A percentile compares a stretch with the other conserved stretches of the same genome.
These are phyloP conservation scores for Hippocampus zosterae DNA, from an alignment of 2,113 vertebrate genomes.

Conservation along the genomic window DNA sequence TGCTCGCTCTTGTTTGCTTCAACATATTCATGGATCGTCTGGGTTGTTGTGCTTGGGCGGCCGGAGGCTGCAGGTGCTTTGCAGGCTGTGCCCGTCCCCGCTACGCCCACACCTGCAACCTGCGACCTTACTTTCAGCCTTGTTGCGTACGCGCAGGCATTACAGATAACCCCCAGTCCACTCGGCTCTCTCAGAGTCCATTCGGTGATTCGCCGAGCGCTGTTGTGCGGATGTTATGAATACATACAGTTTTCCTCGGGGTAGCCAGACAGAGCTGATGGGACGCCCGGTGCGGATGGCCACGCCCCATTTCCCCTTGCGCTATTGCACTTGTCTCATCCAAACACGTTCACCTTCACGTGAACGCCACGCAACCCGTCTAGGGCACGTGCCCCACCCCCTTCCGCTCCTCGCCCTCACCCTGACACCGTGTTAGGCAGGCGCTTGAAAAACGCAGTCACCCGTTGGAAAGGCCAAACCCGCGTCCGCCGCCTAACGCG, in stretches of 20 bases:
- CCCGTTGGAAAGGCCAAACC: constrained; percentile 42
- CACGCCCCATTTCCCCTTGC: constrained; percentile 14
- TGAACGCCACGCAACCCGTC: constrained; percentile 6
- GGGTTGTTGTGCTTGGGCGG: neutral
- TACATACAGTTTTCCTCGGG: constrained; percentile 24
- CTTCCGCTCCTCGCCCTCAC: constrained; percentile 21
- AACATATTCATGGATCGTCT: too few relatives aligned
- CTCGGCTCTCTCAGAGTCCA: constrained; percentile 9
- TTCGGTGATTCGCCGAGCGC: constrained; percentile 1
- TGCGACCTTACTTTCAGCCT: constrained; percentile 15
- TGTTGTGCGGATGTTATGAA: constrained; percentile 39
- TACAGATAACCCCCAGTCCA: constrained; percentile 26
- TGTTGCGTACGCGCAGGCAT: constrained; percentile 14
- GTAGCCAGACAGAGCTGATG: constrained; percentile 10
- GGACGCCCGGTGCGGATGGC: constrained; percentile 43
- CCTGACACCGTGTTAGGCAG: constrained; percentile 41
- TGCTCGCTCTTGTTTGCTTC: too few relatives aligned
- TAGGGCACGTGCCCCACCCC: constrained; percentile 22
- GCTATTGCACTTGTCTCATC: constrained; percentile 10
- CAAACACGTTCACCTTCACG: constrained; percentile 16
- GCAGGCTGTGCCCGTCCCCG: neutral
- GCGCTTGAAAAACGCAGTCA: constrained; percentile 48
- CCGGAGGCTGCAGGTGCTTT: neutral
- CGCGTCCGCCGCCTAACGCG: constrained; percentile 33
- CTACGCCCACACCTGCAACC: constrained; percentile 32